phyloP scores from a whole-genome alignment of 2,888 invertebrate species.

The Epinotia ramella region DNA sequence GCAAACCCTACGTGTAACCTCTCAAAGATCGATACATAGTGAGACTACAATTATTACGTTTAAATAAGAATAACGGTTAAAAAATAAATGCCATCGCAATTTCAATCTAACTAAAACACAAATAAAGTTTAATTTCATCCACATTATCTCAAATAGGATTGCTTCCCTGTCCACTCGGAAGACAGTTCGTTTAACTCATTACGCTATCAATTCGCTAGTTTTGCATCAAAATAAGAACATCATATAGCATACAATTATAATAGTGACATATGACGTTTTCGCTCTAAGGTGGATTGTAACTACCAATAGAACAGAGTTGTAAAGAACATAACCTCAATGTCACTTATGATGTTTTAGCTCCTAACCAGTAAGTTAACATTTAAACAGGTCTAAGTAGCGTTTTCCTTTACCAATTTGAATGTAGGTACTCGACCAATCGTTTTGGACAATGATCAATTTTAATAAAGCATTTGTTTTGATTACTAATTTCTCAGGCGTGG shows the following conservation, averaged over 20 bases:
- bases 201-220: conserved; percentile 55
- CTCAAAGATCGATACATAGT: no score
- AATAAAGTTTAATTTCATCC: conserved; percentile 12
- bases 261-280: conserved; percentile 6
- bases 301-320: neutral
- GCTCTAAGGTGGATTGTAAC: neutral
- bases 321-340: no score
- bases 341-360: neutral
- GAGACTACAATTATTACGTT: no score
- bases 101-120: neutral
- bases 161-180: conserved; percentile 37
- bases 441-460: conserved; percentile 30
- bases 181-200: conserved; percentile 50
- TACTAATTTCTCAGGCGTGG: conserved; percentile 7
- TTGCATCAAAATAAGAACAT: neutral
- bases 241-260: neutral
- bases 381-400: conserved; percentile 41
- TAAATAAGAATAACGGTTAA: neutral
- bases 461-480: conserved; percentile 24
- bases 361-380: conserved; percentile 21
- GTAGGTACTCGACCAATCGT: conserved; percentile 37
- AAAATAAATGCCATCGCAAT: neutral
- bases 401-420: conserved; percentile 40
- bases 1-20: no score
- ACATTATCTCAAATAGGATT: conserved; percentile 12